A percentile compares a stretch with the other conserved stretches of the same genome.
Evolutionary conservation across 2,797 vertebrate genomes (phyloP).

Genomic region (Leptodactylus fallax): DNA sequence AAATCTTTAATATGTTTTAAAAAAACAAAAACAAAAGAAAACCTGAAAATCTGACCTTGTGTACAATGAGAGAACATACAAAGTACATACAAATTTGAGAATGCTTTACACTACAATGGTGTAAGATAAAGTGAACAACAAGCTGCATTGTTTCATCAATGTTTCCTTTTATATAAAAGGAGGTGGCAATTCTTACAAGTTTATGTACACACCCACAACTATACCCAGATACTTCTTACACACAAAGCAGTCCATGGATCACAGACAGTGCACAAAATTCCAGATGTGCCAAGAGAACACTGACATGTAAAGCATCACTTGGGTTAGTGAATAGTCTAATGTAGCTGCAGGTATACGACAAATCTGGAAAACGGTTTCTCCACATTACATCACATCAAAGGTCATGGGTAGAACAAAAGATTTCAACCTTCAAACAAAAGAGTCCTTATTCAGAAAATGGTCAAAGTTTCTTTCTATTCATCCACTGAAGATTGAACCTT

Average conservation of each 20-base stretch:
- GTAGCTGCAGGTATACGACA: neutral
- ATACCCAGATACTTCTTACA: neutral
- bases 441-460: neutral
- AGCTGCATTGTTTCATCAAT: neutral
- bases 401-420: neutral
- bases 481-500: slow-evolving; percentile 83
- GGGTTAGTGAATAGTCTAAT: neutral
- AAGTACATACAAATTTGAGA: neutral
- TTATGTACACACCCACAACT: neutral
- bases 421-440: neutral
- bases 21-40: too few species aligned
- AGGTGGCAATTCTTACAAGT: neutral
- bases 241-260: neutral
- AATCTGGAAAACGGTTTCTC: neutral
- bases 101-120: neutral
- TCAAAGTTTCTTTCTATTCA: slow-evolving; percentile 71
- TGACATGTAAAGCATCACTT: neutral
- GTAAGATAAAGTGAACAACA: too few species aligned
- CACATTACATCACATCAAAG: neutral
- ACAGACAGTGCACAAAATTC: too few species aligned
- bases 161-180: neutral
- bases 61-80: neutral
- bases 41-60: neutral
- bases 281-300: neutral
- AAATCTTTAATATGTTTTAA: too few species aligned